Conservation (phyloP, 2,888 invertebrate species). For the Agrochola lychnidis region DNA sequence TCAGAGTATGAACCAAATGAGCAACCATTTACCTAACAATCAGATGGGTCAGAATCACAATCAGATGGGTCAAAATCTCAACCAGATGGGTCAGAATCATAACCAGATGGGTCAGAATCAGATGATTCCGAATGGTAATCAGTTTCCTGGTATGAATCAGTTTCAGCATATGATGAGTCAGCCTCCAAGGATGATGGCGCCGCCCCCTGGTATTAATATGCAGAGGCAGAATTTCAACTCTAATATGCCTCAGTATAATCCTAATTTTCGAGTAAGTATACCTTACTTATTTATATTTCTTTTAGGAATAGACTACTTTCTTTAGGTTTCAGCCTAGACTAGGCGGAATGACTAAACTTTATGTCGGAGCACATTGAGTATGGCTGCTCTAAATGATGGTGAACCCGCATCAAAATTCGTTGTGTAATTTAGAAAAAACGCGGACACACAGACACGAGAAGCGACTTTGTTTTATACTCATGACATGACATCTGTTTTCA, state of each 20-base stretch:
- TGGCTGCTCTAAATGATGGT: too few species aligned
- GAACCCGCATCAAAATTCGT: too few species aligned
- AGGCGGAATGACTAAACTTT: too few species aligned
- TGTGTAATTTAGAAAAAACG: too few species aligned
- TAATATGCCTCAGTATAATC: slow-evolving; percentile 82
- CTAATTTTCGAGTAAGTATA: slow-evolving; percentile 86
- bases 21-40: slow-evolving; percentile 58
- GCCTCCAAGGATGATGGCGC: slow-evolving; percentile 80
- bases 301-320: too few species aligned
- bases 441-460: too few species aligned
- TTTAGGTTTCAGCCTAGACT: too few species aligned
- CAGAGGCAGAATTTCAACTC: slow-evolving; percentile 84
- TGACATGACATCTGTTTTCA: too few species aligned
- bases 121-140: slow-evolving; percentile 81
- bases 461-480: too few species aligned
- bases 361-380: too few species aligned
- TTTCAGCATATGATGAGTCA: slow-evolving; percentile 83
- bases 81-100: slow-evolving; percentile 65
- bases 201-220: slow-evolving; percentile 84
- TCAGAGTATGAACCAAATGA: slow-evolving; percentile 72
- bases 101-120: slow-evolving; percentile 72
- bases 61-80: slow-evolving; percentile 65
- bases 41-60: slow-evolving; percentile 70
- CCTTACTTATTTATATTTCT: too few species aligned
- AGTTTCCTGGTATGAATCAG: slow-evolving; percentile 81